phyloP scores from a whole-genome alignment of 2,888 invertebrate genomes.

The Apotomis turbidana region DNA sequence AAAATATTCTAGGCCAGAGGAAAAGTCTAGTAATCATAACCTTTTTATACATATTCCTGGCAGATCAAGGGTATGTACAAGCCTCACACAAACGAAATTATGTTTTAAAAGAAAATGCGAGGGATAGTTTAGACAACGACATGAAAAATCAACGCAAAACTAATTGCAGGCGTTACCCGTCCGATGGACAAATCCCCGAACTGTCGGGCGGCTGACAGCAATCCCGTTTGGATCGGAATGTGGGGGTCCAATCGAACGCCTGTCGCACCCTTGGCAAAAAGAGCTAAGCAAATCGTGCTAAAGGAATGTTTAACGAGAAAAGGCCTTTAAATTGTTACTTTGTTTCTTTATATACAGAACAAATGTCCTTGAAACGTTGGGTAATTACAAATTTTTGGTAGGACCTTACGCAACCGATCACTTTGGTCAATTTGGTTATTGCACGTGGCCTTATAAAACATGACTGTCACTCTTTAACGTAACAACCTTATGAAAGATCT shows the following conservation, averaged over 20 bases:
- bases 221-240: constrained; percentile 37
- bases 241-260: constrained; percentile 32
- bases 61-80: no score
- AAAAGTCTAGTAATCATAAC: no score
- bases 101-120: background rate
- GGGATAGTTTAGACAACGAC: background rate
- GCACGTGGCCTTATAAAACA: no score
- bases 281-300: constrained; percentile 28
- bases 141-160: constrained; percentile 25
- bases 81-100: no score
- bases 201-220: constrained; percentile 36
- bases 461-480: no score
- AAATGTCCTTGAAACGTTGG: no score
- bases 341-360: background rate
- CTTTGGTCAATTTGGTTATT: no score
- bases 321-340: constrained; percentile 15
- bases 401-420: no score
- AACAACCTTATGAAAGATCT: no score
- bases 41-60: no score
- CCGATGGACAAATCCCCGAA: constrained; percentile 31
- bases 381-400: no score
- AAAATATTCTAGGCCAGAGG: no score
- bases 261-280: constrained; percentile 34
- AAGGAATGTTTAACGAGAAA: constrained; percentile 28
- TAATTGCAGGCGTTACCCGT: constrained; percentile 29